These are phyloP conservation scores for Maniola jurtina DNA, from an alignment of 1,140 invertebrate species.

Conservation along the genomic window DNA sequence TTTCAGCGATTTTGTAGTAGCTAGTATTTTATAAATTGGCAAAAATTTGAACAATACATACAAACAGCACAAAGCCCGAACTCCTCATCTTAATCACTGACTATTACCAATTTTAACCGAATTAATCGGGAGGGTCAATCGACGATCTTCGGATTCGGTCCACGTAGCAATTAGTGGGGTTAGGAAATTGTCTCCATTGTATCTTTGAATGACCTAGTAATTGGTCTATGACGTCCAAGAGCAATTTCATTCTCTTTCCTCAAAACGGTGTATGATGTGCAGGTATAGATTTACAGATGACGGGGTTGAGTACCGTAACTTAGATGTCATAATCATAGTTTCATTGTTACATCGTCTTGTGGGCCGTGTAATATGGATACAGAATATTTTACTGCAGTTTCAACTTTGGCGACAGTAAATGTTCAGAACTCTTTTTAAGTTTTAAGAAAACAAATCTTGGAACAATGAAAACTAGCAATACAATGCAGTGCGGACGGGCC, in stretches of 20 bases:
- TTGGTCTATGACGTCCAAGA: neutral
- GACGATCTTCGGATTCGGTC: constrained; percentile 43
- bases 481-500: constrained; percentile 35
- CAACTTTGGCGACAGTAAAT: neutral
- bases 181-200: constrained; percentile 23
- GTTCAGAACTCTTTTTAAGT: too few species aligned
- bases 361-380: too few species aligned
- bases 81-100: constrained; percentile 31
- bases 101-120: constrained; percentile 33
- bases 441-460: constrained; percentile 2
- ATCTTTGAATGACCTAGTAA: neutral
- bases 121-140: constrained; percentile 35
- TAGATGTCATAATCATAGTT: neutral
- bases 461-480: constrained; percentile 3
- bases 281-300: too few species aligned
- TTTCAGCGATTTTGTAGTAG: too few species aligned
- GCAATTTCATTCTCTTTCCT: too few species aligned
- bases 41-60: neutral
- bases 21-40: too few species aligned
- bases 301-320: too few species aligned
- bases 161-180: constrained; percentile 57
- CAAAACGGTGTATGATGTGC: too few species aligned
- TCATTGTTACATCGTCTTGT: neutral
- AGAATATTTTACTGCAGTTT: neutral
- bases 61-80: neutral